Conservation (phyloP, 1,140 invertebrate species). For the Achroia grisella region DNA sequence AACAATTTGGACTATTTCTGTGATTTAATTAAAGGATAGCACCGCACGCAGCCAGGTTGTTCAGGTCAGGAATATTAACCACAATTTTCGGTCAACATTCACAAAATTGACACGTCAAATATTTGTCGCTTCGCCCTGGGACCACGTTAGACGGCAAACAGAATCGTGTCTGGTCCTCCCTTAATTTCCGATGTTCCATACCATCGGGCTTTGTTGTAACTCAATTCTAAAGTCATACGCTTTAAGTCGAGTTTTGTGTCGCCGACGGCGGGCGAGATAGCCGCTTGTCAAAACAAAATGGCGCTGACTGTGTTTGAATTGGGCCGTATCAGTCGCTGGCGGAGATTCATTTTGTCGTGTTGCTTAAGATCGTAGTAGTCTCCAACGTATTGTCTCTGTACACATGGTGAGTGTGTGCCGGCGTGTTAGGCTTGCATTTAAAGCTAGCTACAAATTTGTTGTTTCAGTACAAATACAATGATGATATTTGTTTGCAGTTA, state of each 20-base stretch:
- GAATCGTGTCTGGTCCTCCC: constrained; percentile 70
- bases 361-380: constrained; percentile 67
- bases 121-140: constrained; percentile 72
- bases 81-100: constrained; percentile 72
- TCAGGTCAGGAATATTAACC: constrained; percentile 69
- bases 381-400: constrained; percentile 69
- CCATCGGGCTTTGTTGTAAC: constrained; percentile 4
- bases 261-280: constrained; percentile 27
- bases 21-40: constrained; percentile 69
- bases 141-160: constrained; percentile 71
- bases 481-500: constrained; percentile 71
- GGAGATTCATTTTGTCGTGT: constrained; percentile 72
- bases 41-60: constrained; percentile 45
- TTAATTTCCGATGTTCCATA: constrained; percentile 71
- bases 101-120: constrained; percentile 73
- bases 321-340: constrained; percentile 70
- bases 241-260: constrained; percentile 40
- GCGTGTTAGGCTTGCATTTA: constrained; percentile 65
- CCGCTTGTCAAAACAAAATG: constrained; percentile 71
- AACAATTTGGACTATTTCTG: constrained; percentile 61
- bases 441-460: constrained; percentile 72
- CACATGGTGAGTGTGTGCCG: constrained; percentile 64
- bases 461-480: constrained; percentile 69
- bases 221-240: constrained; percentile 20
- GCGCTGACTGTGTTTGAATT: constrained; percentile 70